These are phyloP conservation scores for Paradoxurus hermaphroditus DNA, from an alignment of 2,113 vertebrate species.

Conservation along the genomic window DNA sequence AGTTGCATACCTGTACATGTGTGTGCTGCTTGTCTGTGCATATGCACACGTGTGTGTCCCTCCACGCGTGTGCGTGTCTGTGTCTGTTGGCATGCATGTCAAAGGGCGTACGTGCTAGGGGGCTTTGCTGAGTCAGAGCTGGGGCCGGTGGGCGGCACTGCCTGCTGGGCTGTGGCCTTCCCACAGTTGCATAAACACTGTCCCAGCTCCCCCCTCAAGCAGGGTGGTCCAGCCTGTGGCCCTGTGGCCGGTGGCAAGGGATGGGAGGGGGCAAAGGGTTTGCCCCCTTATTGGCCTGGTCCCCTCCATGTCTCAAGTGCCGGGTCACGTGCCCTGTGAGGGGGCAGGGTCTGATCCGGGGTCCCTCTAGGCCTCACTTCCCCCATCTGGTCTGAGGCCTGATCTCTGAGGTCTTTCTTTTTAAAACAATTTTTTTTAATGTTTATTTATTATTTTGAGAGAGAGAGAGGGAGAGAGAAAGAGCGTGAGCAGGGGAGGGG, in stretches of 20 bases:
- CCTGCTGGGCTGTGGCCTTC: conserved; percentile 56
- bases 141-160: neutral
- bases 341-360: neutral
- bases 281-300: neutral
- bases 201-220: conserved; percentile 60
- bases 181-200: conserved; percentile 70
- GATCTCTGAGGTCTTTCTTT: neutral
- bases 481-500: too few species aligned
- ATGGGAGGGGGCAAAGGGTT: neutral
- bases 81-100: neutral
- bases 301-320: neutral
- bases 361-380: neutral
- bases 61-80: too few species aligned
- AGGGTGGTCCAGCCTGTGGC: conserved; percentile 62
- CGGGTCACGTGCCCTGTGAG: neutral
- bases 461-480: too few species aligned
- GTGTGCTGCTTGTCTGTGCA: neutral
- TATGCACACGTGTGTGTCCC: neutral
- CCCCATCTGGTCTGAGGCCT: neutral
- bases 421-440: too few species aligned
- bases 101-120: neutral
- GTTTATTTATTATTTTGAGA: too few species aligned
- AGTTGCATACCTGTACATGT: accelerated
- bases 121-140: conserved; percentile 51
- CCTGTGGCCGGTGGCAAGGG: neutral